Evolutionary conservation across 2,888 invertebrate genomes (phyloP).

Genomic region (Trissolcus japonicus): DNA sequence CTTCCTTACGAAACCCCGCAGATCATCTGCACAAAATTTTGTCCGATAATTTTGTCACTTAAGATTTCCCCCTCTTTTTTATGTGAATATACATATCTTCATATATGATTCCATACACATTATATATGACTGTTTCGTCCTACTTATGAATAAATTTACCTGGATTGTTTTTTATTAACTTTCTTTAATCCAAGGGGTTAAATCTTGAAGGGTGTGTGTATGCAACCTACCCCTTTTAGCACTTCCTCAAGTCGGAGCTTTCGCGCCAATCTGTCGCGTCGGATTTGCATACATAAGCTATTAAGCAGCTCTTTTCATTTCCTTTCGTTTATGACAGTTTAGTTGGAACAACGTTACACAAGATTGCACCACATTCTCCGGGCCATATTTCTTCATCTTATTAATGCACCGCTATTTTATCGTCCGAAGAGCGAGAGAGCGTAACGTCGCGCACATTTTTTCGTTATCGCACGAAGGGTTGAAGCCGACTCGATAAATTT

Average conservation of each 20-base stretch:
- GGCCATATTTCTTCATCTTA: conserved; percentile 65
- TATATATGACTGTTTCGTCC: too few relatives aligned
- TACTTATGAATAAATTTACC: conserved; percentile 26
- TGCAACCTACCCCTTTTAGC: conserved; percentile 63
- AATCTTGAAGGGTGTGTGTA: conserved; percentile 59
- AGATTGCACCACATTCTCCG: conserved; percentile 69
- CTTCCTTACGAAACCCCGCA: too few relatives aligned
- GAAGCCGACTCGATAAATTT: conserved; percentile 6
- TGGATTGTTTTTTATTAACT: too few relatives aligned
- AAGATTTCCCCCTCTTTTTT: too few relatives aligned
- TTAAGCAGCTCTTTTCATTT: conserved; percentile 77
- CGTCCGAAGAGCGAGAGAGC: conserved; percentile 35
- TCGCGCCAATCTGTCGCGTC: conserved; percentile 73
- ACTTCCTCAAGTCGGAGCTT: conserved; percentile 65
- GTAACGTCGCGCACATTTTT: conserved; percentile 38
- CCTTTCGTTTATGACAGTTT: conserved; percentile 77
- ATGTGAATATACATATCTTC: too few relatives aligned
- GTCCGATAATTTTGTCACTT: too few relatives aligned
- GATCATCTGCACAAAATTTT: too few relatives aligned
- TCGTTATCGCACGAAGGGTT: conserved; percentile 31
- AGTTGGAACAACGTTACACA: conserved; percentile 75
- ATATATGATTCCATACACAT: too few relatives aligned
- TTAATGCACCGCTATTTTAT: conserved; percentile 68
- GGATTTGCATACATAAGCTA: conserved; percentile 76
- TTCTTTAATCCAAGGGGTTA: conserved; percentile 57